Evolutionary conservation across 2,113 vertebrate species (phyloP), one percentile per base, ranked within the genome.

Genomic region (Oncorhynchus gorbuscha): DNA sequence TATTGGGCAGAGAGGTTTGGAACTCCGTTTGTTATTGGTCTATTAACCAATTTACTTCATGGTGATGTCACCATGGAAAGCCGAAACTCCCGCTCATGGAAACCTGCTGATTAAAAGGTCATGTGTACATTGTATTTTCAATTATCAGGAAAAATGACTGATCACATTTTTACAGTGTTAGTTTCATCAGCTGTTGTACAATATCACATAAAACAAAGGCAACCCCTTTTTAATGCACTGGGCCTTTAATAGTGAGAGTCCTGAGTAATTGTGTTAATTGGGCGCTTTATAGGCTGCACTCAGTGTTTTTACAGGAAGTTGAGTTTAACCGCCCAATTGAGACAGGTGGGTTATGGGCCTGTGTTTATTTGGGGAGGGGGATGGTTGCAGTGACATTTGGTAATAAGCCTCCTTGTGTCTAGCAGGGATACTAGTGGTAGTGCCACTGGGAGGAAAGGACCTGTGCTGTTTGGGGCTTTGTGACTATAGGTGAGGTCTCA

Each of bases 241-340:
- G 39, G 39, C 39, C 7, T 55, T 75, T 71, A 59, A 49, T 76
- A 24, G 11, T 62, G 72, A n/a, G 35, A 49, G 75, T 70, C 61
- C 64, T 69, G 65, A 32, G 48, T 62, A 58, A 59, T 59, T 64
- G 35, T 18, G 79, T 32, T 77, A 74, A 77, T 62, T 73, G 75
- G 62, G 26, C 9, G 49, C 45, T 71, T 79, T 83, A 79, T 71
- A 74, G 77, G 67, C 71, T 45, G 13, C 61, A 22, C 48, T 69
- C 45, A 32, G 64, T 74, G 72, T 66, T 78, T 66, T 75, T 78
- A 80, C 69, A 66, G 58, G 58, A 70, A 75, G 26, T 73, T 81
- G 24, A 59, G 65, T 78, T 72, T 48, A 76, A 62, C 55, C 11
- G 20, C 20, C 78, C 32, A 26, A 32, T 58, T 12, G 58, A 79